These are phyloP conservation scores for Drosophila flavopinicola DNA, from an alignment of 2,888 invertebrate species.

Conservation along the genomic window DNA sequence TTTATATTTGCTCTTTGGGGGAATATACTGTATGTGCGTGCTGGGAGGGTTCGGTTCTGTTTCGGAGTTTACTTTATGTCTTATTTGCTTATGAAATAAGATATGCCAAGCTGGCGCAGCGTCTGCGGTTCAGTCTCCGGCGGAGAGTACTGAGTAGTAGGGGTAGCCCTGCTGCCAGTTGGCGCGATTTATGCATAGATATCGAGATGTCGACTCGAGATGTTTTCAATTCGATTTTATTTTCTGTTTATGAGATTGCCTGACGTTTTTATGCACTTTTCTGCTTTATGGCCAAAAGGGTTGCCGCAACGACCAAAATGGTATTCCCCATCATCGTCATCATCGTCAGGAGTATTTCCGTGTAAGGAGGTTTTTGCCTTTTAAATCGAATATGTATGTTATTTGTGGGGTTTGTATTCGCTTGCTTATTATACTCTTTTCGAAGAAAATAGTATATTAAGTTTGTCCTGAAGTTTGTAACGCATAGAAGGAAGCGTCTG, in stretches of 20 bases:
- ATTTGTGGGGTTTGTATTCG: slow-evolving; percentile 15
- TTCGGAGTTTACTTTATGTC: slow-evolving; percentile 69
- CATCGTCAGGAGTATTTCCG: slow-evolving; percentile 24
- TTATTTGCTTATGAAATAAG: slow-evolving; percentile 80
- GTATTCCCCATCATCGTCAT: too few species aligned
- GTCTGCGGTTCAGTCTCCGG: slow-evolving; percentile 28
- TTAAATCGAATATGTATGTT: slow-evolving; percentile 26
- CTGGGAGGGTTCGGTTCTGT: slow-evolving; percentile 49
- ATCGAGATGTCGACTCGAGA: slow-evolving; percentile 33
- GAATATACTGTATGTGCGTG: slow-evolving; percentile 29
- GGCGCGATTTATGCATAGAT: slow-evolving; percentile 63
- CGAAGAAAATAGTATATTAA: too few species aligned
- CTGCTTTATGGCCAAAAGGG: slow-evolving; percentile 62
- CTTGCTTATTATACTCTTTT: too few species aligned
- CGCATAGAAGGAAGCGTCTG: too few species aligned
- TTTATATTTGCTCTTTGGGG: slow-evolving; percentile 48
- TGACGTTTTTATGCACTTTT: slow-evolving; percentile 72
- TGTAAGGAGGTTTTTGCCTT: slow-evolving; percentile 10
- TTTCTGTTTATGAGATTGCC: slow-evolving; percentile 77
- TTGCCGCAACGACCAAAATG: slow-evolving; percentile 22
- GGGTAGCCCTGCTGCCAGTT: slow-evolving; percentile 9
- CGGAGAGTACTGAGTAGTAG: too few species aligned
- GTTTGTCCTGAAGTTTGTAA: too few species aligned
- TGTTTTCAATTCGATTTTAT: slow-evolving; percentile 67
- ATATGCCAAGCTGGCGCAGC: slow-evolving; percentile 54